These are phyloP conservation scores for Galemys pyrenaicus DNA, from an alignment of 2,113 vertebrate genomes.

Conservation along the genomic window DNA sequence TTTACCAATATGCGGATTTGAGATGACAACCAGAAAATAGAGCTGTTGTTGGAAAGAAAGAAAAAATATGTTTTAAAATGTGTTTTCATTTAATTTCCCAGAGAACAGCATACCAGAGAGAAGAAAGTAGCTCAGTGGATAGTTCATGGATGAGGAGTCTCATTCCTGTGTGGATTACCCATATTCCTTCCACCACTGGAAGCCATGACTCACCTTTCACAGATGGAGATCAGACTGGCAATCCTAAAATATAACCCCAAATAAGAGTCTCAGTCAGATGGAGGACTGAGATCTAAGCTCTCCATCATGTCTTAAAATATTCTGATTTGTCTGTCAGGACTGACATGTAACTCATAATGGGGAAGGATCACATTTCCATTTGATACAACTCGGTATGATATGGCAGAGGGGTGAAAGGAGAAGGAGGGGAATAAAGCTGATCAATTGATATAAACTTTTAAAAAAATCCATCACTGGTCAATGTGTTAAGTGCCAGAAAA, in stretches of 20 bases:
- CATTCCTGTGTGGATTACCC: background rate
- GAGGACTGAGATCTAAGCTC: conserved; percentile 51
- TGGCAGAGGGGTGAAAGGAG: accelerated
- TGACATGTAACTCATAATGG: background rate
- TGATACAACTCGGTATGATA: background rate
- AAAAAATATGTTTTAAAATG: background rate
- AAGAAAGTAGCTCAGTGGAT: background rate
- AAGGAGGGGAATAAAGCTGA: background rate
- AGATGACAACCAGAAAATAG: conserved; percentile 1
- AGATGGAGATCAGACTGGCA: background rate
- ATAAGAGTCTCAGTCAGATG: background rate
- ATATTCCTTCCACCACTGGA: background rate
- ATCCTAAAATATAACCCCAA: background rate
- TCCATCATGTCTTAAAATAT: background rate
- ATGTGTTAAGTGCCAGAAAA: background rate
- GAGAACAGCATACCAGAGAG: background rate
- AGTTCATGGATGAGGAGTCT: background rate
- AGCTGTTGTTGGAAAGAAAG: background rate
- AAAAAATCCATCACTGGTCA: background rate
- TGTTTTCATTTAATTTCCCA: background rate
- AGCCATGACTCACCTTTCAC: background rate
- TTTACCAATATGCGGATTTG: background rate
- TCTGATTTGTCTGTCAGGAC: background rate
- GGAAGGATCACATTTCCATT: background rate
- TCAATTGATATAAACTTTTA: background rate